Base-by-base conservation (phyloP, 2,113 vertebrate genomes). In the Lophotis ruficrista region DNA sequence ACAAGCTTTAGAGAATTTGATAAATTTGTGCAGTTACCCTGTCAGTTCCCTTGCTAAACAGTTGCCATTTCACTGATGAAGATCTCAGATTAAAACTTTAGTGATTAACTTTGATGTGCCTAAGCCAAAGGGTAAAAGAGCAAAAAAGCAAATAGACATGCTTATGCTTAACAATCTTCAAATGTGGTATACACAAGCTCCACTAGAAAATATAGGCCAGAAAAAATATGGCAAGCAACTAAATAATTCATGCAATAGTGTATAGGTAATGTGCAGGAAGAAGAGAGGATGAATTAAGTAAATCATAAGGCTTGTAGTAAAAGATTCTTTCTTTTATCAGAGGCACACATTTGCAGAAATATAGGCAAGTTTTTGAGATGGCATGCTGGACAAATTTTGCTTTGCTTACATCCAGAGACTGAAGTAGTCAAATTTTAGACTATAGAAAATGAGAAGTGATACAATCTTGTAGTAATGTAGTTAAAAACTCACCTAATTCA, bases 401-500 rank as follows among this genome's bases (percentile, higher is more conserved):
- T 79, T 94, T 2, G 1, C n/a, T 94, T 72, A 45, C 13, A 69
- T 57, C 13, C 33, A 75, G 51, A 78, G 53, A 82, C 10, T 48
- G 12, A 92, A 91, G 43, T 5, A 66, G 5, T 61, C 30, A 60
- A 28, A 79, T 68, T 62, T 64, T 43, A 85, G 18, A 53, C 25
- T 31, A 41, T 14, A 70, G 41, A 77, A 89, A 89, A 71, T 35
- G 41, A 83, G 24, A 87, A 84, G 71, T 60, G 13, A 66, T 54
- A 86, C 82, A 48, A 81, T 83, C 72, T 61, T 38, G 24, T 62
- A 35, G n/a, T 48, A 91, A 93, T 5, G 10, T 10, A 45, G 33
- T 69, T 77, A 89, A 88, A 83, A 81, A 95, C 99, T 98, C 96
- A 99, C 99, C 99, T 81, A 99, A 98, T 87, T 99, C 99, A 21